Conservation (phyloP, 30 jellyfish, hydroid and myxozoan genomes). For the Chrysaora quinquecirrha region DNA sequence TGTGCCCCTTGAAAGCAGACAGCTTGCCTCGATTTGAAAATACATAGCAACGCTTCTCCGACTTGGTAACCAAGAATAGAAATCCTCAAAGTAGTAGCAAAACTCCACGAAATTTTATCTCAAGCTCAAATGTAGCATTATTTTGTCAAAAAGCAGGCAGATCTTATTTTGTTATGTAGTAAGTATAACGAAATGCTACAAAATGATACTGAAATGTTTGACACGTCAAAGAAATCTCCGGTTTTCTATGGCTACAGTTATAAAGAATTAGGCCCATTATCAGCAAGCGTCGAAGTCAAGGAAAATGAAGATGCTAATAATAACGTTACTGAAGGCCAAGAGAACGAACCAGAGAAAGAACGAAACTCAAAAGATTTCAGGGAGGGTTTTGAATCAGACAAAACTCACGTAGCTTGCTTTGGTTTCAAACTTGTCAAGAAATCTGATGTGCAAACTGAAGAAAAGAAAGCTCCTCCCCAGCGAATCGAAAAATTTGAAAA, state of each 20-base stretch:
- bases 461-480: not conserved
- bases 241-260: constrained; percentile 31
- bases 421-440: constrained; percentile 31
- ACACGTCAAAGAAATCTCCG: constrained; percentile 25
- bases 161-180: too few species aligned
- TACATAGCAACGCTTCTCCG: too few species aligned
- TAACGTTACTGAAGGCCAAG: not conserved
- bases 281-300: not conserved
- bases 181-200: not conserved
- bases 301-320: not conserved
- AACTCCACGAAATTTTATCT: too few species aligned
- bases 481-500: not conserved
- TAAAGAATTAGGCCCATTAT: constrained; percentile 18
- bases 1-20: too few species aligned
- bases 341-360: not conserved
- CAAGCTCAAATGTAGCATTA: too few species aligned
- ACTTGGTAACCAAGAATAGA: too few species aligned
- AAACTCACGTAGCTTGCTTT: constrained; percentile 48
- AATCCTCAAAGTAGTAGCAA: too few species aligned
- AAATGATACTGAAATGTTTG: constrained; percentile 20
- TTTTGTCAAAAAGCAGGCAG: too few species aligned
- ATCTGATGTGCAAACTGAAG: not conserved
- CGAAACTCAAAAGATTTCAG: too few species aligned
- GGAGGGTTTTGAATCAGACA: constrained; percentile 13
- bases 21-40: too few species aligned